Conservation (phyloP, 2,888 invertebrate species). For the Matsumyia berberina region DNA sequence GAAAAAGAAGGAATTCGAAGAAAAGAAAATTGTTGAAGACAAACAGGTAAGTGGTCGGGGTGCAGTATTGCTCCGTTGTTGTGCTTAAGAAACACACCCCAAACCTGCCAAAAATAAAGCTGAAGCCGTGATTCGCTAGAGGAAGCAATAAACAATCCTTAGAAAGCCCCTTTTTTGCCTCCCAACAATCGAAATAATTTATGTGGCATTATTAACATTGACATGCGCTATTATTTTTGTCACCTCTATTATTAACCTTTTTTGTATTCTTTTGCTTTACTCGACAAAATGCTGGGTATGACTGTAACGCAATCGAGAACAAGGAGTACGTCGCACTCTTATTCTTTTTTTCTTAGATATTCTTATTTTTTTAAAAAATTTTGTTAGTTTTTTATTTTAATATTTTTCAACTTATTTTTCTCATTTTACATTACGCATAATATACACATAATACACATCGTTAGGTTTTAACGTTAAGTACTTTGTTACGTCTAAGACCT, state of each 20-base stretch:
- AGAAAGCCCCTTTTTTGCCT: no score
- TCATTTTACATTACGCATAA: no score
- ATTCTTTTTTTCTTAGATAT: background rate
- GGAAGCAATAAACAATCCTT: no score
- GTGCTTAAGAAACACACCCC: background rate
- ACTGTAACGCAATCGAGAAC: background rate
- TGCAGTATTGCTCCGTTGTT: conserved; percentile 78
- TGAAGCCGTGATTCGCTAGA: no score
- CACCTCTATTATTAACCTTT: background rate
- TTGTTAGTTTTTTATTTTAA: background rate
- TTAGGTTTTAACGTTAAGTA: no score
- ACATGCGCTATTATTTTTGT: background rate
- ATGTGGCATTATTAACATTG: no score
- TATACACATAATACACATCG: background rate
- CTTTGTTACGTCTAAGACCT: no score
- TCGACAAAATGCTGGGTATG: background rate
- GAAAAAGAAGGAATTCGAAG: conserved; percentile 49
- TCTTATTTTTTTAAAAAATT: background rate
- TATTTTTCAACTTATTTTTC: background rate
- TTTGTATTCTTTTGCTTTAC: background rate
- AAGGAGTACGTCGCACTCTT: background rate
- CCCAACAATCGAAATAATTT: no score
- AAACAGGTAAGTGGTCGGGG: conserved; percentile 80
- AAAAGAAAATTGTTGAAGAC: conserved; percentile 79
- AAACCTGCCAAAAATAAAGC: no score